phyloP scores from a whole-genome alignment of 2,888 invertebrate species.

The Sipha maydis region DNA sequence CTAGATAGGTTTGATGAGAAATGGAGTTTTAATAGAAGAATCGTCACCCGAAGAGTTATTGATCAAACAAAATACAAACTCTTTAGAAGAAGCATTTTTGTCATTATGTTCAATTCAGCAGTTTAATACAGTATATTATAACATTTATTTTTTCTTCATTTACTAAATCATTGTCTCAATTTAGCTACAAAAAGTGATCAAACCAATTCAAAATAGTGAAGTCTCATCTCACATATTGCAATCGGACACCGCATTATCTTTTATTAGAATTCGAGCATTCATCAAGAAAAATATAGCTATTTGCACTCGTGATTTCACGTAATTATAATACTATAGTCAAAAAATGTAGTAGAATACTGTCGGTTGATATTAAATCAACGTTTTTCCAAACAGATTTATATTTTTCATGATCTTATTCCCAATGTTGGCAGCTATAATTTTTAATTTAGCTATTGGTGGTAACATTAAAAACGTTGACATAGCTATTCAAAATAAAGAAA shows the following conservation, averaged over 20 bases:
- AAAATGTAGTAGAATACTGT: no score
- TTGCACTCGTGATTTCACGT: constrained; percentile 36
- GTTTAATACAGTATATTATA: neutral
- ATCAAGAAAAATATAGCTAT: constrained; percentile 12
- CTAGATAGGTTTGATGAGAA: constrained; percentile 70
- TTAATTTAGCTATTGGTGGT: constrained; percentile 69
- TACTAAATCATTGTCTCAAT: neutral
- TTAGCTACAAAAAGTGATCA: neutral
- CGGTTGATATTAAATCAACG: neutral
- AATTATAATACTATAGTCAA: neutral
- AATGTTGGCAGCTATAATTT: constrained; percentile 65
- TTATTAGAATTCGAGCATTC: constrained; percentile 26
- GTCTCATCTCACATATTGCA: neutral
- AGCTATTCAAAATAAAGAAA: constrained; percentile 68
- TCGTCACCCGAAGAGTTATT: constrained; percentile 68
- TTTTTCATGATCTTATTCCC: constrained; percentile 47
- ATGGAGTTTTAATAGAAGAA: constrained; percentile 70
- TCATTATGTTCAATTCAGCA: constrained; percentile 70
- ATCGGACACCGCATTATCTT: neutral
- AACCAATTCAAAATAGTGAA: neutral
- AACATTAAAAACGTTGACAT: constrained; percentile 67
- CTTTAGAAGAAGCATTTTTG: constrained; percentile 70
- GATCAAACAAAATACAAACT: constrained; percentile 65
- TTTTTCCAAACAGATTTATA: constrained; percentile 41
- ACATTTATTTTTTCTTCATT: no score